These are phyloP conservation scores for Alligator sinensis DNA, from an alignment of 2,113 vertebrate genomes.

Conservation along the genomic window DNA sequence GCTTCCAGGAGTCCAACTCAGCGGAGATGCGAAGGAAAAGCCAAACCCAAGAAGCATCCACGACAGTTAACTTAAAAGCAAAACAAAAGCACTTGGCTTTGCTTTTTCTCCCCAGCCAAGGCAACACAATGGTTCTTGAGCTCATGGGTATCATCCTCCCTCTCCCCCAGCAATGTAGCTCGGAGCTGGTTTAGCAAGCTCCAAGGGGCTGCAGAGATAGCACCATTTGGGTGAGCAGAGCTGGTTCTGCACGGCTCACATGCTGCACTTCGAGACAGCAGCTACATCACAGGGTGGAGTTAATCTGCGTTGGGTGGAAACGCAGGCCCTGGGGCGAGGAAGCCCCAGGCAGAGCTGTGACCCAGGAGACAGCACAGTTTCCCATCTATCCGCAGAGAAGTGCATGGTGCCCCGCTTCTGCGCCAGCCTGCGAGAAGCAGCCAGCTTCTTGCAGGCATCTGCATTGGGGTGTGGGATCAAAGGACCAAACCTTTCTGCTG, in stretches of 20 bases:
- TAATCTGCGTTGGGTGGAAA: accelerated
- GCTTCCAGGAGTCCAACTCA: background rate
- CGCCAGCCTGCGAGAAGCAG: accelerated
- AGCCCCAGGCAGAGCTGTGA: background rate
- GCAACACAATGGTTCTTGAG: background rate
- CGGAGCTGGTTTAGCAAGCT: background rate
- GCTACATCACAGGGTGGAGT: accelerated
- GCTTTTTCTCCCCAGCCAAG: background rate
- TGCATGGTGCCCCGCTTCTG: accelerated
- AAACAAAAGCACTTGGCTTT: background rate
- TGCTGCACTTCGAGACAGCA: accelerated
- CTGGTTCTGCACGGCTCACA: accelerated
- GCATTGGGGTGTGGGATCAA: background rate
- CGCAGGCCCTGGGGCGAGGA: accelerated
- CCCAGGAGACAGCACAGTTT: background rate
- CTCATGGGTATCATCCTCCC: background rate
- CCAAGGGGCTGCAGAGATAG: background rate
- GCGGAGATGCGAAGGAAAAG: background rate
- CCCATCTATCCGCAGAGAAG: background rate
- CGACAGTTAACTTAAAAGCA: background rate
- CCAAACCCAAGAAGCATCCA: background rate
- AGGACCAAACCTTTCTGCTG: accelerated
- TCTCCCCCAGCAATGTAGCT: background rate
- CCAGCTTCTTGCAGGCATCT: background rate
- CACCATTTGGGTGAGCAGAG: background rate